Conservation (phyloP, 35 echinoderm and acorn worm species). For the Patiria miniata region DNA sequence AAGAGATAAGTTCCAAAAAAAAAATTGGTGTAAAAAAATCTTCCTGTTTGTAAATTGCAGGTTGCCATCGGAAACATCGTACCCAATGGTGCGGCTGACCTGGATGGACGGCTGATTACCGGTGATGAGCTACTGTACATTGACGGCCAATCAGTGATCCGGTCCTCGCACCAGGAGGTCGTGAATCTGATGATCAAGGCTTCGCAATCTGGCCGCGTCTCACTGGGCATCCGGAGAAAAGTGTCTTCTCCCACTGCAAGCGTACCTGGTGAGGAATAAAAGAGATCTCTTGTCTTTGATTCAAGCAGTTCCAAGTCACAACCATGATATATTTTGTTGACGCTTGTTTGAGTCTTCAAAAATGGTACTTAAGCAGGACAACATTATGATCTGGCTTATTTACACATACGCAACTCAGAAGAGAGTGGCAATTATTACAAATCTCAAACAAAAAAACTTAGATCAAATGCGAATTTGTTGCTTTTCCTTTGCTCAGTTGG, state of each 20-base stretch:
- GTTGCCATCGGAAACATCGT: conserved; percentile 91
- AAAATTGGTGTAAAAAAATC: neutral
- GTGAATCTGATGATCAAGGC: conserved; percentile 89
- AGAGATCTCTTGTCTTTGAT: neutral
- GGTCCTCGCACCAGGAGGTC: conserved; percentile 80
- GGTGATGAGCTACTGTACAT: conserved; percentile 97
- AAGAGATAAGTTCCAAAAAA: neutral
- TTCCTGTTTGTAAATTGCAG: conserved; percentile 38
- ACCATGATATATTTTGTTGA: too few relatives aligned
- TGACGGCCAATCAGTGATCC: conserved; percentile 81
- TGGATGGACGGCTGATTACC: conserved; percentile 81
- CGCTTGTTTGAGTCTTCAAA: too few relatives aligned
- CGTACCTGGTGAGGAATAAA: neutral
- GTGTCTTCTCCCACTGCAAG: neutral
- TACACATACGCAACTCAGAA: too few relatives aligned
- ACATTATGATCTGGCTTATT: too few relatives aligned
- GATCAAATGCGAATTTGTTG: neutral
- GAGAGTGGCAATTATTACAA: too few relatives aligned
- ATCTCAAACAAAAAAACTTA: too few relatives aligned
- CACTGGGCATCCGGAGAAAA: conserved; percentile 85
- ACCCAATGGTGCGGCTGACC: conserved; percentile 73
- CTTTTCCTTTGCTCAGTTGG: neutral
- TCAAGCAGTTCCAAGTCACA: too few relatives aligned
- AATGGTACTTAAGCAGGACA: too few relatives aligned
- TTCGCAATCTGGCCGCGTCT: conserved; percentile 80